Conservation (phyloP, 2,888 invertebrate species). For the Yponomeuta evonymella region DNA sequence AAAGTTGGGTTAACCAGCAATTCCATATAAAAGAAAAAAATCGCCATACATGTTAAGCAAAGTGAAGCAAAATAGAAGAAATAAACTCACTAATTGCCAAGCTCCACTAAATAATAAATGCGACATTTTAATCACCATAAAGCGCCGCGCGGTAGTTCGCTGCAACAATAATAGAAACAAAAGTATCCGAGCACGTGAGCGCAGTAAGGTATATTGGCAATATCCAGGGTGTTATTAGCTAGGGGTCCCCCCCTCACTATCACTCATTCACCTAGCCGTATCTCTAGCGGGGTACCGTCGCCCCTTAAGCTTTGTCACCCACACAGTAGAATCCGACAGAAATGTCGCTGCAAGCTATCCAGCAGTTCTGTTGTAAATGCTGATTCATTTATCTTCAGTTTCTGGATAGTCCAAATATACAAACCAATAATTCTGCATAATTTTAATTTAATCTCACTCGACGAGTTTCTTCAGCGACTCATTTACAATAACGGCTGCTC, state of each 20-base stretch:
- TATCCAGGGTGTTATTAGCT: slow-evolving; percentile 74
- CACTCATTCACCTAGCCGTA: slow-evolving; percentile 68
- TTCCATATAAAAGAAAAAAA: not conserved
- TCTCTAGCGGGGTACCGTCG: slow-evolving; percentile 44
- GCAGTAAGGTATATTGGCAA: slow-evolving; percentile 55
- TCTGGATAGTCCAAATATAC: too few relatives aligned
- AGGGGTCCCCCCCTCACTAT: slow-evolving; percentile 68
- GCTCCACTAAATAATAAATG: not conserved
- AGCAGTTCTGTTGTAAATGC: too few relatives aligned
- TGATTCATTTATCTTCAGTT: too few relatives aligned
- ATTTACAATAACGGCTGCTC: too few relatives aligned
- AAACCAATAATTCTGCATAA: too few relatives aligned
- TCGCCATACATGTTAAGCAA: not conserved
- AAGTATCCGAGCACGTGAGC: slow-evolving; percentile 18
- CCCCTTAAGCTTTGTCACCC: slow-evolving; percentile 24
- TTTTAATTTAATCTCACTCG: too few relatives aligned
- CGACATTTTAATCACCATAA: not conserved
- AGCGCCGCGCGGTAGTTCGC: not conserved
- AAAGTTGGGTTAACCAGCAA: too few relatives aligned
- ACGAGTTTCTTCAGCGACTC: too few relatives aligned
- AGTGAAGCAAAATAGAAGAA: not conserved
- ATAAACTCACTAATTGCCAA: not conserved
- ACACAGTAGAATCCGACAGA: not conserved
- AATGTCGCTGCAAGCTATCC: not conserved
- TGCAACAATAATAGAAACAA: not conserved